A percentile compares a stretch with the other conserved stretches of the same genome.
Conservation (phyloP, 2,113 vertebrate species). For the Ramphastos sulfuratus region DNA sequence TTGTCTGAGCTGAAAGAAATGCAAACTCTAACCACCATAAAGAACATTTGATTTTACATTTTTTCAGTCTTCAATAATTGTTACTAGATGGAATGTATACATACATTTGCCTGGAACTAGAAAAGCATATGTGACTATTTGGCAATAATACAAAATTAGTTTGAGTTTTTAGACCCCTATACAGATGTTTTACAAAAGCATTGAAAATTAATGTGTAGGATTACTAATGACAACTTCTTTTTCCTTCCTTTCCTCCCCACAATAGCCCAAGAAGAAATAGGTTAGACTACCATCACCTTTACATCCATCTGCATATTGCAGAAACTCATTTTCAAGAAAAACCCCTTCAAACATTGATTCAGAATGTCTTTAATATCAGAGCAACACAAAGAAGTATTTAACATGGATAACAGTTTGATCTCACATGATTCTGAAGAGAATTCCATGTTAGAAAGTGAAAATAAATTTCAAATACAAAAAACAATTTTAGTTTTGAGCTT, state of each 20-base stretch:
- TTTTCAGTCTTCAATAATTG: not conserved
- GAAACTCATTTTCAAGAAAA: not conserved
- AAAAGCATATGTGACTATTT: not conserved
- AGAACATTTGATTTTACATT: not conserved
- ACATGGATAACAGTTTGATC: not conserved
- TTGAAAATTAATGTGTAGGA: not conserved
- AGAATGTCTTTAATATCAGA: not conserved
- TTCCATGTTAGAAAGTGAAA: not conserved
- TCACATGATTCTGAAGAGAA: not conserved
- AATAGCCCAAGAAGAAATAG: not conserved
- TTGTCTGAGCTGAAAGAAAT: not conserved
- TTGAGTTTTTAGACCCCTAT: not conserved
- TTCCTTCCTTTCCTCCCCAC: not conserved
- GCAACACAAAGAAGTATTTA: not conserved
- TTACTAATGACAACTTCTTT: not conserved
- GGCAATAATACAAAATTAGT: not conserved
- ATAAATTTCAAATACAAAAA: not conserved
- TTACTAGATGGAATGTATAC: not conserved
- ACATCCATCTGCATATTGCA: not conserved
- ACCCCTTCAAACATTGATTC: not conserved
- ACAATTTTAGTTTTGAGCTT: not conserved
- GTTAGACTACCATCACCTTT: not conserved
- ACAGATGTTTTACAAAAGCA: not conserved
- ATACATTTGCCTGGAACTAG: not conserved
- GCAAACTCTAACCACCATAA: not conserved